Percentiles rank a stretch among this genome's conserved stretches.
Evolutionary conservation across 2,888 invertebrate species (phyloP).

Genomic region (Chaetoderma sp.): DNA sequence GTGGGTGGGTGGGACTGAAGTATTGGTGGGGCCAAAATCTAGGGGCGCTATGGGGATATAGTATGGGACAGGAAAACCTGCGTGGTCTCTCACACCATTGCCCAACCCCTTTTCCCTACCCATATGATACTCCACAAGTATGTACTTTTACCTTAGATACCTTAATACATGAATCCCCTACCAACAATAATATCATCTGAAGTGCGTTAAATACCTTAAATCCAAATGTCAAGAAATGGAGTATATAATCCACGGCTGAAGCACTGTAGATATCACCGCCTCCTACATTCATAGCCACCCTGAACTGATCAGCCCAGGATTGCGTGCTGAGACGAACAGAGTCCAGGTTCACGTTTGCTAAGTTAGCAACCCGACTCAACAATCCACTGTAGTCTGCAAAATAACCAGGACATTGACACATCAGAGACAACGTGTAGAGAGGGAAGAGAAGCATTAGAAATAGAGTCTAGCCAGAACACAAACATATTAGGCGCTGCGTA

Average conservation of each 20-base stretch:
- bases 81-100: no score
- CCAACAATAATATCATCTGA: no score
- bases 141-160: no score
- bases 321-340: constrained; percentile 70
- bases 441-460: not conserved
- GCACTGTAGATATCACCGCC: constrained; percentile 74
- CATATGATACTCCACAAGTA: no score
- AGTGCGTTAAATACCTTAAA: constrained; percentile 72
- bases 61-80: no score
- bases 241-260: constrained; percentile 70
- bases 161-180: no score
- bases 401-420: not conserved
- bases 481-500: no score
- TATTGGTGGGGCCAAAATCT: no score
- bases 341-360: constrained; percentile 72
- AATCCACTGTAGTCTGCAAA: constrained; percentile 72
- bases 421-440: not conserved
- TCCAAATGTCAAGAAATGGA: constrained; percentile 73
- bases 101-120: no score
- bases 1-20: no score
- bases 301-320: constrained; percentile 71
- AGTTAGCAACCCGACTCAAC: constrained; percentile 70
- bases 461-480: no score
- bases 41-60: no score
- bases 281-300: constrained; percentile 72